Percentiles rank a stretch among this genome's conserved stretches.
Conservation (phyloP, 2,888 invertebrate genomes). For the Lasioglossum oenotherae region DNA sequence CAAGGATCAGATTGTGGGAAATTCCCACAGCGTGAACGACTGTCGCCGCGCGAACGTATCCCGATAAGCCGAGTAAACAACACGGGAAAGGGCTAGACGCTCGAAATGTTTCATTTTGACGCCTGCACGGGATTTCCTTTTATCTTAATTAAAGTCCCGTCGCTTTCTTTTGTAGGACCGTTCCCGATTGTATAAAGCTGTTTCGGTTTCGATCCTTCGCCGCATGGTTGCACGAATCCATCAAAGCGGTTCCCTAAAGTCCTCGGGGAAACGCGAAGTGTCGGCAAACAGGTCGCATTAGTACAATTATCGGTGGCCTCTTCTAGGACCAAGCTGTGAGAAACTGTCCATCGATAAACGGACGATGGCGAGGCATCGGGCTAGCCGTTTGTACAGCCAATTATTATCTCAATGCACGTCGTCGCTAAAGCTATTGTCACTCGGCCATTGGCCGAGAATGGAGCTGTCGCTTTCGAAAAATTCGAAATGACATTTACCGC, state of each 20-base stretch:
- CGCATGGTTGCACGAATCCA: slow-evolving; percentile 35
- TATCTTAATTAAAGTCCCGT: slow-evolving; percentile 55
- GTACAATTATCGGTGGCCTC: slow-evolving; percentile 72
- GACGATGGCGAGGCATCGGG: slow-evolving; percentile 29
- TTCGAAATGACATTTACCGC: slow-evolving; percentile 15
- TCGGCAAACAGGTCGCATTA: slow-evolving; percentile 71
- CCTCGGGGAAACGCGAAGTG: slow-evolving; percentile 58
- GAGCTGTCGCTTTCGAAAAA: background rate
- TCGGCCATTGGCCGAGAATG: slow-evolving; percentile 13
- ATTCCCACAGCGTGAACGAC: slow-evolving; percentile 27
- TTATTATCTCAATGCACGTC: slow-evolving; percentile 61
- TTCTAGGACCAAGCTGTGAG: slow-evolving; percentile 65
- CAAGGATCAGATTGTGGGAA: slow-evolving; percentile 42
- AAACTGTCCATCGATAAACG: slow-evolving; percentile 60
- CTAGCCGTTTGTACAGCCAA: slow-evolving; percentile 69
- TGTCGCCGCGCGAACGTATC: slow-evolving; percentile 6
- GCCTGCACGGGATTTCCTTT: slow-evolving; percentile 57
- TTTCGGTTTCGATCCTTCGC: slow-evolving; percentile 18
- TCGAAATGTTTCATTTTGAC: slow-evolving; percentile 49
- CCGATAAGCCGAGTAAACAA: slow-evolving; percentile 31
- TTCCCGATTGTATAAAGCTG: background rate
- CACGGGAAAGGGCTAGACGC: background rate
- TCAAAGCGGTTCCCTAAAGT: slow-evolving; percentile 57
- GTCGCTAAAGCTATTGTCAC: slow-evolving; percentile 31
- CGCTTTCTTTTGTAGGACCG: slow-evolving; percentile 38